Evolutionary conservation across 2,113 vertebrate genomes (phyloP).

Genomic region (Pachyramphus minor): DNA sequence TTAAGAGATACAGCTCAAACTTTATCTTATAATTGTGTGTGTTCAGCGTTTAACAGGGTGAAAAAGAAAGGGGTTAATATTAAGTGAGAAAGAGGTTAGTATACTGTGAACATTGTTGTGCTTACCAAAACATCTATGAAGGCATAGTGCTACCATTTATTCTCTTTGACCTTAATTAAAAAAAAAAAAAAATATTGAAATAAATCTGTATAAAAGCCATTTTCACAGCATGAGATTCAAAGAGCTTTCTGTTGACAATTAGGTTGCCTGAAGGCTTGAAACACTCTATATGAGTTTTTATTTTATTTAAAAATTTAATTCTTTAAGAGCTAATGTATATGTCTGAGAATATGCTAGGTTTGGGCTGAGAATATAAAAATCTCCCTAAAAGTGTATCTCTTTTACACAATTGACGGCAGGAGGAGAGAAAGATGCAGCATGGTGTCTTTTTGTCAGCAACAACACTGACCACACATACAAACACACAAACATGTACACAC

Average conservation of each 20-base stretch:
- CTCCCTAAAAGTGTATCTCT: not conserved
- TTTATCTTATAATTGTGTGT: conserved; percentile 23
- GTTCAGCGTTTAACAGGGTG: not conserved
- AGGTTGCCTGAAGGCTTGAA: not conserved
- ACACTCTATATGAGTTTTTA: not conserved
- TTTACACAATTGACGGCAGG: not conserved
- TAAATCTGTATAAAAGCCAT: conserved; percentile 3
- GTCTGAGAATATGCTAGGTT: not conserved
- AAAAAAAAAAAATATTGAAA: not conserved
- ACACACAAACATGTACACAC: not conserved
- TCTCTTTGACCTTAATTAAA: not conserved
- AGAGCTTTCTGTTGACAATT: not conserved
- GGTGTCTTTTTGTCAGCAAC: not conserved
- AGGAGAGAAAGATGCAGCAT: not conserved
- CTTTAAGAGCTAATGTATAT: not conserved
- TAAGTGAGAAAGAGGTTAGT: not conserved
- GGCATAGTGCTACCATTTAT: not conserved
- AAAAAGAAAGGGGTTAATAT: not conserved
- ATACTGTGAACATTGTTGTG: not conserved
- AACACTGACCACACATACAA: not conserved
- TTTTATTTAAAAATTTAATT: conserved; percentile 18
- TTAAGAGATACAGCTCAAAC: conserved; percentile 7
- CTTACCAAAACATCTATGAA: not conserved
- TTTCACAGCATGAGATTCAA: not conserved
- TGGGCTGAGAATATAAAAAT: not conserved